These are phyloP conservation scores for Siniperca undulata DNA, from an alignment of 2,797 vertebrate genomes.

Conservation along the genomic window DNA sequence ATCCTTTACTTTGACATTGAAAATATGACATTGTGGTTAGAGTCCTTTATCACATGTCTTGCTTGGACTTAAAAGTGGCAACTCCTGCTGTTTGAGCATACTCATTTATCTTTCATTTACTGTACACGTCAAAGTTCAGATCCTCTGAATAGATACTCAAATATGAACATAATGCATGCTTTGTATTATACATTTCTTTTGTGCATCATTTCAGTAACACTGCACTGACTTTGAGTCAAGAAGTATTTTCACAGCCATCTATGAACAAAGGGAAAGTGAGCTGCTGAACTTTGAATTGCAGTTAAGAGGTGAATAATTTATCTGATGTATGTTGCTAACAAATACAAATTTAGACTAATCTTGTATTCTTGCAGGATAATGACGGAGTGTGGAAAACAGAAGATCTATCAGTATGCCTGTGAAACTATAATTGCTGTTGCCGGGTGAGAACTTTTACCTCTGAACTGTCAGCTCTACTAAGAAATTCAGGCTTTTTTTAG, in stretches of 20 bases:
- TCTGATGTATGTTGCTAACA: neutral
- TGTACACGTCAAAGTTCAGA: neutral
- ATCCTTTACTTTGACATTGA: neutral
- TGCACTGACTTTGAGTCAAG: neutral
- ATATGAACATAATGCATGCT: conserved; percentile 1
- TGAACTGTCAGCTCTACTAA: conserved; percentile 7
- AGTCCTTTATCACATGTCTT: conserved; percentile 6
- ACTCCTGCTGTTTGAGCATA: conserved; percentile 9
- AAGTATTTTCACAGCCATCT: neutral
- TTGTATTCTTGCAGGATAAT: neutral
- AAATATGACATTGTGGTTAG: neutral
- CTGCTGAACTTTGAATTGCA: neutral
- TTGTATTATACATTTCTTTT: neutral
- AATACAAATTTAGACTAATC: conserved; percentile 10
- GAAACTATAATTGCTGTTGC: conserved; percentile 15
- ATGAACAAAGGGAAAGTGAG: neutral
- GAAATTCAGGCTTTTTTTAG: neutral
- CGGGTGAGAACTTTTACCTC: conserved; percentile 9
- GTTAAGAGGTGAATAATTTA: conserved; percentile 3
- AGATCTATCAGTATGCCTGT: conserved; percentile 16
- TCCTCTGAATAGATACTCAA: neutral
- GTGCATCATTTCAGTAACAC: neutral
- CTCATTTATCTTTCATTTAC: conserved; percentile 7
- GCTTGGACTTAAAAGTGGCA: neutral
- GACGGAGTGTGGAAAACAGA: conserved; percentile 6